A percentile compares a stretch with the other conserved stretches of the same genome.
phyloP scores from a whole-genome alignment of 2,113 vertebrate genomes.

The Vidua macroura region DNA sequence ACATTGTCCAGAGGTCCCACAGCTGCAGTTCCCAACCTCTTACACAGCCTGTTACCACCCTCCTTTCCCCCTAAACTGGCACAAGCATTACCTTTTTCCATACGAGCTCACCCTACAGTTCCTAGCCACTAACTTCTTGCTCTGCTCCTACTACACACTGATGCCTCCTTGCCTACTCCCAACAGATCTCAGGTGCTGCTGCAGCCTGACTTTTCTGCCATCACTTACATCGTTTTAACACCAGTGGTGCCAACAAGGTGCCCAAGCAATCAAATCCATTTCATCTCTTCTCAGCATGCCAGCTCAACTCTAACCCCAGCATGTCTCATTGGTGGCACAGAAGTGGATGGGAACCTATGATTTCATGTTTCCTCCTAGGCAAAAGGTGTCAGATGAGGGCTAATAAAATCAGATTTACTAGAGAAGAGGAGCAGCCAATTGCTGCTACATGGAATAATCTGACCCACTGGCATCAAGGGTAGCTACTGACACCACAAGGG shows the following conservation, averaged over 20 bases:
- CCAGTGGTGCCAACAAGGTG: background rate
- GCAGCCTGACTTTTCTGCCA: background rate
- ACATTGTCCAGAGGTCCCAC: background rate
- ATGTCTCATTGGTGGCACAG: background rate
- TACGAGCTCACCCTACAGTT: background rate
- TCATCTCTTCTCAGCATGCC: background rate
- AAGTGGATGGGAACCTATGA: background rate
- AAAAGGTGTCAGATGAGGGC: background rate
- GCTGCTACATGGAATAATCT: rapidly evolving
- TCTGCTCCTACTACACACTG: background rate
- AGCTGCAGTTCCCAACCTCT: background rate
- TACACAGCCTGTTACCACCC: background rate
- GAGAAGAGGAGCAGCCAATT: background rate
- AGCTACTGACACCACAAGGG: background rate
- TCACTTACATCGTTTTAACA: background rate
- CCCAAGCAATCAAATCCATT: rapidly evolving
- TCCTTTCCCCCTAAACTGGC: background rate
- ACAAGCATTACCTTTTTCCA: background rate
- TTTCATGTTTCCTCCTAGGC: background rate
- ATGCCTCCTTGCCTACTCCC: background rate
- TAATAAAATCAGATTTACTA: background rate
- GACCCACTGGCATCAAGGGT: background rate
- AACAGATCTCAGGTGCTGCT: background rate
- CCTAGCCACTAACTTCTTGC: background rate
- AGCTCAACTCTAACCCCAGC: background rate